A percentile compares a stretch with the other conserved stretches of the same genome.
These are phyloP conservation scores for Aleiodes leptofemur DNA, from an alignment of 2,888 invertebrate species.

Conservation along the genomic window DNA sequence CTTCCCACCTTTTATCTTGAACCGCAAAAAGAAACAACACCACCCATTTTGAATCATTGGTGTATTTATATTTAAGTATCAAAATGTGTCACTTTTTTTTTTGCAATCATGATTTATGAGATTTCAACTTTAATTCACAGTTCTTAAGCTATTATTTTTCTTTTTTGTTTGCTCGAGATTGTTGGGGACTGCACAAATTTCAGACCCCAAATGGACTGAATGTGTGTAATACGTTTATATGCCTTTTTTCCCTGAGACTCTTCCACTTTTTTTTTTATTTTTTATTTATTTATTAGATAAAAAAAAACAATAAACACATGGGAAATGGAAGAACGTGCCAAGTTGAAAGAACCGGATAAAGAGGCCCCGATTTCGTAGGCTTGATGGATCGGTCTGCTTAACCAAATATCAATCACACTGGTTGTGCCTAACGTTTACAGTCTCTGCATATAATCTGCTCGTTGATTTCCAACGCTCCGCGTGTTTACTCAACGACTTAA, in stretches of 20 bases:
- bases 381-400: conserved; percentile 65
- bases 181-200: too few relatives aligned
- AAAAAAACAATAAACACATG: conserved; percentile 9
- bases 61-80: conserved; percentile 10
- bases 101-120: neutral
- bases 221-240: too few relatives aligned
- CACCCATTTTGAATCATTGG: conserved; percentile 38
- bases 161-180: too few relatives aligned
- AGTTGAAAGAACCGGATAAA: conserved; percentile 55
- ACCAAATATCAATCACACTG: conserved; percentile 66
- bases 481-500: conserved; percentile 63
- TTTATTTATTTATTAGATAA: neutral
- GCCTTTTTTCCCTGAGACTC: too few relatives aligned
- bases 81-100: conserved; percentile 29
- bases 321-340: conserved; percentile 8
- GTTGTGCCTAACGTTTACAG: conserved; percentile 40
- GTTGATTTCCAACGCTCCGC: conserved; percentile 58
- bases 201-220: too few relatives aligned
- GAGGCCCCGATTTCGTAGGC: conserved; percentile 57
- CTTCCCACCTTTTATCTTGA: conserved; percentile 47
- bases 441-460: conserved; percentile 63
- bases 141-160: neutral
- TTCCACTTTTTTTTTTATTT: too few relatives aligned
- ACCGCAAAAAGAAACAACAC: conserved; percentile 34
- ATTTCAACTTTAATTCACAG: neutral